Evolutionary conservation across 2,888 invertebrate genomes (phyloP), one percentile per base, ranked within the genome.

Genomic region (Acrobasis repandana): DNA sequence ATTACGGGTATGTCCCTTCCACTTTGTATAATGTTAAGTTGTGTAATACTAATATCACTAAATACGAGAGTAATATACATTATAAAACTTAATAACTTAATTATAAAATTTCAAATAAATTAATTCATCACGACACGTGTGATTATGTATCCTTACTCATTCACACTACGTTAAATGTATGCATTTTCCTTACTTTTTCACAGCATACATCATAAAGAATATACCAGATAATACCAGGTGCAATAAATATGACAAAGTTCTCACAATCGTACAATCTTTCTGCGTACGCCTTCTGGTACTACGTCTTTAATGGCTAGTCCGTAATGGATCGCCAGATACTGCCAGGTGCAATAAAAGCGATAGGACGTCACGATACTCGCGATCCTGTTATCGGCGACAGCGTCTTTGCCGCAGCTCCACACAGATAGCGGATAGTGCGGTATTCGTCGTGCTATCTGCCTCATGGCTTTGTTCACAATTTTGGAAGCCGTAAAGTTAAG

Each of bases 281-380:
- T 38, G 14, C n/a, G 2, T 43, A 14, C 6, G n/a, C 51, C 34
- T 34, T 52, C 34, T 52, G 33, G 9, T 9, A 34, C 15, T 34
- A 28, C 2, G 5, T 34, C 28, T n/a, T 34, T 34, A 38, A 16
- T 10, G 20, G 18, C 18, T 6, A 14, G 10, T 38, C 16, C 16
- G 18, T 54, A 38, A 54, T 6, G 54, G 43, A 38, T 50, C 38
- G 38, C 18, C 14, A 14, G 54, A 38, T 43, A 38, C 36, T 54
- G 54, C 36, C 54, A 54, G 38, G 54, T 54, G 54, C 54, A 54
- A 54, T 54, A 54, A 54, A 54, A 43, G 38, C 54, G 38, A 54
- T 38, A 54, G 14, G 28, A 28, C 52, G 34, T 36, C 34, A 16
- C 9, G 28, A 28, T 28, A 28, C 28, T 28, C 28, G 8, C 28